These are phyloP conservation scores for Acrocephalus scirpaceus DNA, from an alignment of 2,797 vertebrate species.

Conservation along the genomic window DNA sequence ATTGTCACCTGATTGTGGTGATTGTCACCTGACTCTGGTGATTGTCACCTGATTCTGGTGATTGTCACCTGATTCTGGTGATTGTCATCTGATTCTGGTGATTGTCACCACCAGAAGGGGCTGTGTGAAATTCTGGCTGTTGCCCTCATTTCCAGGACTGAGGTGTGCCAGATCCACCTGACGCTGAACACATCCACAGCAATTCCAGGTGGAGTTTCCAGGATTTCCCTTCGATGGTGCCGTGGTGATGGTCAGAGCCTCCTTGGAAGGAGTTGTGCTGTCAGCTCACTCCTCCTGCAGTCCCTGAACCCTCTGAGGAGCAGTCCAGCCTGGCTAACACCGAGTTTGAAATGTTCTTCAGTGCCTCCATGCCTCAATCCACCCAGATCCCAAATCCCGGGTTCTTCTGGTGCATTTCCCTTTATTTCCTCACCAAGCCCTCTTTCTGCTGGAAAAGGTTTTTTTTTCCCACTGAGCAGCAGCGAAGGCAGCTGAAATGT, in stretches of 20 bases:
- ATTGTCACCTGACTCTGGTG: too few species aligned
- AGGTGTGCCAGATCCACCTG: background rate
- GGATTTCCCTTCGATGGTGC: fast-evolving
- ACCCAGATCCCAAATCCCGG: background rate
- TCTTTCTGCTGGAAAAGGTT: background rate
- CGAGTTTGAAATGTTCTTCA: background rate
- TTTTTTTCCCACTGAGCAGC: conserved; percentile 30
- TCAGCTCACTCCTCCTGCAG: background rate
- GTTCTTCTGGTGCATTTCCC: background rate
- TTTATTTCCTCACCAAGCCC: background rate
- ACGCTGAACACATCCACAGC: background rate
- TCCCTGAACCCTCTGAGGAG: background rate
- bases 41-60: too few species aligned
- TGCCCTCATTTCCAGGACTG: background rate
- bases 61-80: too few species aligned
- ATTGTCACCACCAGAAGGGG: too few species aligned
- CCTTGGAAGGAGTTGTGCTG: background rate
- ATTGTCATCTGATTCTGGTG: too few species aligned
- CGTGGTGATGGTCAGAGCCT: fast-evolving
- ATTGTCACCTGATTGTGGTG: too few species aligned
- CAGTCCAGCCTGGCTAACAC: background rate
- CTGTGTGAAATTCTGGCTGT: background rate
- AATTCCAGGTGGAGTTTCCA: background rate
- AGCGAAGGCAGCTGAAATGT: conserved; percentile 47
- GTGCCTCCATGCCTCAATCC: background rate